Conservation (phyloP, 2,797 vertebrate species). For the Lagorchestes hirsutus region DNA sequence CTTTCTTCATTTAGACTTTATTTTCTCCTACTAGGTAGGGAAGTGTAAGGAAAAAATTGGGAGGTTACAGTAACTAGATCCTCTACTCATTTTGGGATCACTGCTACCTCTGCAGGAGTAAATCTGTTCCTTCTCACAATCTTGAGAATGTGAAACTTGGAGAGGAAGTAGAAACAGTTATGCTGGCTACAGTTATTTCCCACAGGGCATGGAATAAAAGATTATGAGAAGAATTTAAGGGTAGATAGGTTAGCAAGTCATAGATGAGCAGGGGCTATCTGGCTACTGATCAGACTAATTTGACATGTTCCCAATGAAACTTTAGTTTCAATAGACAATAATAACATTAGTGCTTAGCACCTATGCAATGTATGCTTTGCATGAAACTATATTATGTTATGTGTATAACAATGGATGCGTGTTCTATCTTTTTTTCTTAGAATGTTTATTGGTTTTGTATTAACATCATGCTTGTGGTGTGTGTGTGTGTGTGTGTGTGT, state of each 20-base stretch:
- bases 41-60: neutral
- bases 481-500: neutral
- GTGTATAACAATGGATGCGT: neutral
- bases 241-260: neutral
- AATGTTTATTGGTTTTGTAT: neutral
- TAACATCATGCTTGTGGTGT: neutral
- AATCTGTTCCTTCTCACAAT: slow-evolving; percentile 15
- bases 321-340: neutral
- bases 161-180: slow-evolving; percentile 30
- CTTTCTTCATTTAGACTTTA: slow-evolving; percentile 39
- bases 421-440: neutral
- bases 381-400: neutral
- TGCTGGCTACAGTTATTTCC: neutral
- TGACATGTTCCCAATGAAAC: neutral
- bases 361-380: neutral
- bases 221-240: slow-evolving; percentile 8
- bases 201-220: slow-evolving; percentile 14
- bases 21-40: neutral
- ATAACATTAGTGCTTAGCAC: neutral
- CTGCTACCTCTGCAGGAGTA: neutral
- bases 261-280: neutral
- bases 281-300: neutral
- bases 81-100: neutral
- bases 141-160: slow-evolving; percentile 13
- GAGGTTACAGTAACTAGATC: neutral